Conservation (phyloP, 2,113 vertebrate genomes). For the Orthonyx spaldingii region DNA sequence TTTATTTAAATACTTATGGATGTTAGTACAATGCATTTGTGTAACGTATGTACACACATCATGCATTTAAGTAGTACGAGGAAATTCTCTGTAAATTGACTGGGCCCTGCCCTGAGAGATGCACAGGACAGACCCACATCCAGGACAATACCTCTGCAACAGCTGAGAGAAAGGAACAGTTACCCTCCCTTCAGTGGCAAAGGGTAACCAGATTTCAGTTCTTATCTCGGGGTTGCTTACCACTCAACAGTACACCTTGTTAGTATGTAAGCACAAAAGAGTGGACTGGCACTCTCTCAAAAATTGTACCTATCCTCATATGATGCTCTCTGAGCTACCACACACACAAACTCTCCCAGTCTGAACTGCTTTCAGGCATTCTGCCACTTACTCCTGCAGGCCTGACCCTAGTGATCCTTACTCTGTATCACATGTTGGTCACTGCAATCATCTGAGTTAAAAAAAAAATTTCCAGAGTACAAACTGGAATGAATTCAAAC, state of each 20-base stretch:
- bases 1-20: not conserved
- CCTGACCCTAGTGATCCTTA: conserved; percentile 14
- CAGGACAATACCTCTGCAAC: not conserved
- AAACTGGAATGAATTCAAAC: conserved; percentile 45
- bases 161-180: not conserved
- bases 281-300: not conserved
- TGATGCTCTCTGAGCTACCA: not conserved
- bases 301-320: not conserved
- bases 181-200: not conserved
- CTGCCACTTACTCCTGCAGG: conserved; percentile 26
- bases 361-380: conserved; percentile 40
- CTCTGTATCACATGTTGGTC: conserved; percentile 45
- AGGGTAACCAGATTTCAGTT: not conserved
- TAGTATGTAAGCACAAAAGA: not conserved
- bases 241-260: conserved; percentile 22
- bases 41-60: rapidly evolving
- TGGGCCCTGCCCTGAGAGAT: not conserved
- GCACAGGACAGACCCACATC: not conserved
- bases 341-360: not conserved
- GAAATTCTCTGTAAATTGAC: not conserved
- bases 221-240: not conserved
- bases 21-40: not conserved
- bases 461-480: conserved; percentile 25
- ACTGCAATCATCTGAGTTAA: conserved; percentile 43
- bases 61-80: not conserved